Percentiles rank a stretch among this genome's conserved stretches.
These are phyloP conservation scores for Pasiphila rectangulata DNA, from an alignment of 2,888 invertebrate genomes.

Conservation along the genomic window DNA sequence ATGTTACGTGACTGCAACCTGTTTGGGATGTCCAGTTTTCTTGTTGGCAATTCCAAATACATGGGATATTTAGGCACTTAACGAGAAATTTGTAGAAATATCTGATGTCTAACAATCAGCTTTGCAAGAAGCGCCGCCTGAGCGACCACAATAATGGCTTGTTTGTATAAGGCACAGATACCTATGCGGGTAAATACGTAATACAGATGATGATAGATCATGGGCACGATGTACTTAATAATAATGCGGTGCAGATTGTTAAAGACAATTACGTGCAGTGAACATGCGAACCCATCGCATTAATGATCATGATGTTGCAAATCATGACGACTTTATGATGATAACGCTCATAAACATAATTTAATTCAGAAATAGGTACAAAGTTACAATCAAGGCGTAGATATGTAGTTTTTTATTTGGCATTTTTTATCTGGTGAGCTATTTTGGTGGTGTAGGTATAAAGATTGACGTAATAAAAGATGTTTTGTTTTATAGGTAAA, in stretches of 20 bases:
- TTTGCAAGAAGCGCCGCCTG: conserved; percentile 10
- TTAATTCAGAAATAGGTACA: conserved; percentile 7
- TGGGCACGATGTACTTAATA: conserved; percentile 23
- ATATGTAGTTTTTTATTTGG: background rate
- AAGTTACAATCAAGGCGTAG: too few species aligned
- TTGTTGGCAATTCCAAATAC: too few species aligned
- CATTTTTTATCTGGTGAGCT: background rate
- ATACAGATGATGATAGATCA: conserved; percentile 20
- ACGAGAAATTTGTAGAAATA: background rate
- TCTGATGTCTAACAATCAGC: background rate
- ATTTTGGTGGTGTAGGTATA: too few species aligned
- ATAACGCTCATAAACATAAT: conserved; percentile 8
- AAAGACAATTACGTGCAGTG: conserved; percentile 47
- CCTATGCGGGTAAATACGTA: conserved; percentile 12
- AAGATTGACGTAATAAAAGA: too few species aligned
- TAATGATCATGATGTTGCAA: conserved; percentile 37
- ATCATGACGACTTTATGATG: conserved; percentile 15
- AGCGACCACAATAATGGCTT: conserved; percentile 20
- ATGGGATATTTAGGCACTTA: too few species aligned
- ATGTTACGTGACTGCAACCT: background rate
- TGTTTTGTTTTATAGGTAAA: conserved; percentile 19
- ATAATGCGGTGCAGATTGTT: conserved; percentile 29
- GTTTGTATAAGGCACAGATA: conserved; percentile 28
- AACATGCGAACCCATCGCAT: conserved; percentile 42
- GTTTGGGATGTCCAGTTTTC: too few species aligned